Base-by-base conservation (phyloP, 2,888 invertebrate species). In the Philereme vetulata region DNA sequence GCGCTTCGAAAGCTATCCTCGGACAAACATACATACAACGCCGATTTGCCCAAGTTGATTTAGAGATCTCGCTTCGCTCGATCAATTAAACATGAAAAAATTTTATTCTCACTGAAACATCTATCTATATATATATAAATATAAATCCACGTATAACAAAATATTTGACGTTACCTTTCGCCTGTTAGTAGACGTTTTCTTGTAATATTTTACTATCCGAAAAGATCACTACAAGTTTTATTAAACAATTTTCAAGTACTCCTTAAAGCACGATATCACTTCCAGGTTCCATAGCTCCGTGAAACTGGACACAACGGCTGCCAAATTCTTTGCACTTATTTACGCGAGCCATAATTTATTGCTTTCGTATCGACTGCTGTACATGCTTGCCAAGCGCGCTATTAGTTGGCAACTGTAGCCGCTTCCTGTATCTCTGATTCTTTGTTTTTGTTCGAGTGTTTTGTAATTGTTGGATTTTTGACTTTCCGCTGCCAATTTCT, bases 251-350 rank as follows among this genome's bases (percentile, higher is more conserved):
- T 21, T 21, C 2, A 21, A 21, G n/a, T 38, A 42, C 5, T 43
- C n/a, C 11, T 40, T 2, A 21, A 21, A 21, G 1, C 21, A 7
- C 38, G 6, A 4, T 8, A 36, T 4, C 82, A 66, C 72, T 71
- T 90, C 88, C 56, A 86, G 84, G 8, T 21, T 4, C 10, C 42
- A 11, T 76, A 77, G 9, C 70, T 76, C 82, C 34, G 0, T 7
- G 48, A 11, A 57, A 75, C 79, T 76, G 85, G 85, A 85, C 88
- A 86, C 76, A 79, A 71, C 70, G 78, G 49, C 80, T 87, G 91
- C 91, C 91, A 92, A 92, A 90, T 86, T 86, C 85, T 87, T 88
- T 84, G 87, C 85, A 82, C 81, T 87, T 90, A 90, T 90, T 90
- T 89, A 85, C 84, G 79, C 80, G 74, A 70, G 64, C 66, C 76